A percentile compares a stretch with the other conserved stretches of the same genome.
phyloP scores from a whole-genome alignment of 2,888 invertebrate genomes.

The Thysanoteuthis rhombus region DNA sequence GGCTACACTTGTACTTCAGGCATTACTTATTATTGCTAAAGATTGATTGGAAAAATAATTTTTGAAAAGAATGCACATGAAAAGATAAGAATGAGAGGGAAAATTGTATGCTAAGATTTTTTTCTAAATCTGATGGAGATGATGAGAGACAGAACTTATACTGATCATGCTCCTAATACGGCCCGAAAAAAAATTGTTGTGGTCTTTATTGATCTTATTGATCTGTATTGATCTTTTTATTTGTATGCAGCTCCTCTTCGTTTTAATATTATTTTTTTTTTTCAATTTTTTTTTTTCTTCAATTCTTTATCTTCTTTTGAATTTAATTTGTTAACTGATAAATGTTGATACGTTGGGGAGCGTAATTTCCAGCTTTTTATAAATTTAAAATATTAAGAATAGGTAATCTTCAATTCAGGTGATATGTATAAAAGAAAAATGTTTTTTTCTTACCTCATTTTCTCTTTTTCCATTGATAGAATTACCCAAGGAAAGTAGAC shows the following conservation, averaged over 20 bases:
- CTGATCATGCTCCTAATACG: conserved; percentile 23
- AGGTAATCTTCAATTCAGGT: background rate
- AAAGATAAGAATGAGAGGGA: background rate
- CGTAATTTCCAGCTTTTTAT: background rate
- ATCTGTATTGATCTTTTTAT: background rate
- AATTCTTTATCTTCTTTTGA: background rate
- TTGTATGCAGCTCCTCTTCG: background rate
- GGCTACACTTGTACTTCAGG: background rate
- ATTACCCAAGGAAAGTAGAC: background rate
- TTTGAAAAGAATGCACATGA: too few species aligned
- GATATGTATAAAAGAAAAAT: background rate
- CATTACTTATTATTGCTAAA: background rate
- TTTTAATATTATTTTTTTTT: background rate
- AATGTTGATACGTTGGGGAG: background rate
- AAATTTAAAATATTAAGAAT: background rate
- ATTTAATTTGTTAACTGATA: background rate
- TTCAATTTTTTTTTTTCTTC: background rate
- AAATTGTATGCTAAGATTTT: background rate
- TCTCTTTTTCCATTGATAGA: background rate
- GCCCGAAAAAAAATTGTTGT: conserved; percentile 23
- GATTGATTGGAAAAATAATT: too few species aligned
- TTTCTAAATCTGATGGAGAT: conserved; percentile 14
- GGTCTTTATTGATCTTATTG: background rate
- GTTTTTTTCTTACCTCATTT: too few species aligned
- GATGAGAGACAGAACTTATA: background rate